phyloP scores from a whole-genome alignment of 2,797 vertebrate species.

The Sebastes wilsoni region DNA sequence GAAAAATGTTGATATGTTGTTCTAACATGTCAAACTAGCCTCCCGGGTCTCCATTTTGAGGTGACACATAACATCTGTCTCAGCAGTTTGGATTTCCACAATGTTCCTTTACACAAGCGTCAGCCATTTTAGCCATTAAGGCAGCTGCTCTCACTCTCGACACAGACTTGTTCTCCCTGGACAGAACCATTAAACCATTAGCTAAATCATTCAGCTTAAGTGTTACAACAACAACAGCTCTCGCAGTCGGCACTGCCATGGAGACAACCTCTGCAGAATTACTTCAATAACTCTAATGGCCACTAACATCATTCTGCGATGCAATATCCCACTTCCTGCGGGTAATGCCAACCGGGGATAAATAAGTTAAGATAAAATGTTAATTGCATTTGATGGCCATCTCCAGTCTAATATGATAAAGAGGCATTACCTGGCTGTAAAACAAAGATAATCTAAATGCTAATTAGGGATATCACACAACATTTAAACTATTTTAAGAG shows the following conservation, averaged over 20 bases:
- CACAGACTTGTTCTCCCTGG: constrained; percentile 61
- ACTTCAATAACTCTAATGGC: constrained; percentile 86
- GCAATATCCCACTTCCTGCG: constrained; percentile 85
- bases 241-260: constrained; percentile 59
- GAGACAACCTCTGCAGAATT: constrained; percentile 81
- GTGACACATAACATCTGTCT: constrained; percentile 30
- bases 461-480: constrained; percentile 84
- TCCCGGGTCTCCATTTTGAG: constrained; percentile 31
- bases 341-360: constrained; percentile 83
- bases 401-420: constrained; percentile 85
- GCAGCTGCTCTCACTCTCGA: constrained; percentile 54
- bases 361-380: constrained; percentile 87
- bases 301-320: constrained; percentile 82
- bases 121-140: constrained; percentile 65
- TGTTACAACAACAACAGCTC: constrained; percentile 71
- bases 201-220: constrained; percentile 76
- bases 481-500: constrained; percentile 81
- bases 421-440: constrained; percentile 81
- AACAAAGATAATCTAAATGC: constrained; percentile 86
- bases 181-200: constrained; percentile 75
- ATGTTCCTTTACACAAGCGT: constrained; percentile 36
- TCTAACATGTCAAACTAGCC: background rate
- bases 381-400: constrained; percentile 88
- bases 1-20: background rate
- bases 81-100: constrained; percentile 44